Conservation (phyloP, 2,888 invertebrate genomes). For the Lasioglossum figueresi region DNA sequence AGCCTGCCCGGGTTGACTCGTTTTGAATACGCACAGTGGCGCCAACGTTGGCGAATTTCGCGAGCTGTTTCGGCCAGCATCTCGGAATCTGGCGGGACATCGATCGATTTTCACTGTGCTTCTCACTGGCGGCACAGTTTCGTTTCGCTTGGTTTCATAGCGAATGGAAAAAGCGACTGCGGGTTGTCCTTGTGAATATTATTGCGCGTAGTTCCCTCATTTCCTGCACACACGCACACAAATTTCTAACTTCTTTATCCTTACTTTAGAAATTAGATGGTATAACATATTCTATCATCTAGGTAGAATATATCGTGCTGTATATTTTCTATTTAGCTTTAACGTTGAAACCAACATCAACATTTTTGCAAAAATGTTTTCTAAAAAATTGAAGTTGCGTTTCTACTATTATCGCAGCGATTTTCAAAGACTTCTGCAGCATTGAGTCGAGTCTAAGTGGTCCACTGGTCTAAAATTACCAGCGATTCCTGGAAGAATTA, state of each 20-base stretch:
- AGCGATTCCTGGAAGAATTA: background rate
- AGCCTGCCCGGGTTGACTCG: background rate
- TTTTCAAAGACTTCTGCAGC: background rate
- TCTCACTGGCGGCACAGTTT: constrained; percentile 56
- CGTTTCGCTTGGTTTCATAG: constrained; percentile 51
- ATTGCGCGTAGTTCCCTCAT: background rate
- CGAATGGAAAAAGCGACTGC: constrained; percentile 22
- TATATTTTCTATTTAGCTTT: background rate
- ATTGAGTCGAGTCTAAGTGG: background rate
- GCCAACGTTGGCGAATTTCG: constrained; percentile 72
- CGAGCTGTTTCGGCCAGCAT: constrained; percentile 56
- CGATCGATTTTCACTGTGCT: constrained; percentile 77
- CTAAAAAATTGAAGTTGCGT: background rate
- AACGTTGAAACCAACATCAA: background rate
- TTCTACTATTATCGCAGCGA: background rate
- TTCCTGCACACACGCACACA: too few species aligned
- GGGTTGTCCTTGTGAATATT: background rate
- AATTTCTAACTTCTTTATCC: background rate
- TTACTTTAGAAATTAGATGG: background rate
- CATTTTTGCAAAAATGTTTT: background rate
- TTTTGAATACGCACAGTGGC: constrained; percentile 69
- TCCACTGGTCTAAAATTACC: background rate
- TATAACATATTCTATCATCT: too few species aligned
- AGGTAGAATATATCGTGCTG: too few species aligned
- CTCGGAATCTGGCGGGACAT: constrained; percentile 75